Evolutionary conservation across 1,140 invertebrate genomes (phyloP), one percentile per base, ranked within the genome.

Genomic region (Bombus superbus): DNA sequence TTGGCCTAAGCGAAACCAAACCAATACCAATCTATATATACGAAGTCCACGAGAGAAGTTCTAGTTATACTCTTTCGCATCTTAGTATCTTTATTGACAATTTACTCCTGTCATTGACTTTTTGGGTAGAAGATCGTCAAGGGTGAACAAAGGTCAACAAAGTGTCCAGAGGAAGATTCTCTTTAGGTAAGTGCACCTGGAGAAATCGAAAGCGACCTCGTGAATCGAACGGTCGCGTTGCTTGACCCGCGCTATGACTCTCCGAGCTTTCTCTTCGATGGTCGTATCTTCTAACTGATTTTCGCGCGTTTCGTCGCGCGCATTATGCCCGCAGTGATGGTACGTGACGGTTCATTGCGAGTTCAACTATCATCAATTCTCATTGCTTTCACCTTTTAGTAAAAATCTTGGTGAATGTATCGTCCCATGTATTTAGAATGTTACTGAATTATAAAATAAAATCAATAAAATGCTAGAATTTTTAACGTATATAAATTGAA

Each of bases 1-100:
- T 87, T 87, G 74, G 83, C 57, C 87, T 72, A 77, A 78, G 69
- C 83, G 59, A 75, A 90, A 89, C 47, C 5, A 53, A 53, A 53
- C 47, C 18, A 73, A 78, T 80, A 64, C 5, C 38, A 44, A 44
- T 11, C 10, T 22, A 62, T 62, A 62, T 62, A 13, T 35, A 32
- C 15, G 40, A 15, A 9, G 25, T 11, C 38, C 13, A 79, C 42
- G 53, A 81, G 35, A 35, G 47, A 81, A 72, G 6, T 44, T 73
- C 1, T 6, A 32, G 47, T 40, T 8, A 13, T 25, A n/a, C 9
- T 32, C 47, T n/a, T 59, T 81, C 9, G 18, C 42, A 18, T 74
- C 5, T 25, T 38, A 62, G 59, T n/a, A 62, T 15, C 8, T 35
- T 66, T 35, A 66, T 18, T 42, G 4, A 4, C 18, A 11, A 38